Percentiles rank a stretch among this genome's conserved stretches.
Evolutionary conservation across 2,113 vertebrate genomes (phyloP).

Genomic region (Struthio camelus): DNA sequence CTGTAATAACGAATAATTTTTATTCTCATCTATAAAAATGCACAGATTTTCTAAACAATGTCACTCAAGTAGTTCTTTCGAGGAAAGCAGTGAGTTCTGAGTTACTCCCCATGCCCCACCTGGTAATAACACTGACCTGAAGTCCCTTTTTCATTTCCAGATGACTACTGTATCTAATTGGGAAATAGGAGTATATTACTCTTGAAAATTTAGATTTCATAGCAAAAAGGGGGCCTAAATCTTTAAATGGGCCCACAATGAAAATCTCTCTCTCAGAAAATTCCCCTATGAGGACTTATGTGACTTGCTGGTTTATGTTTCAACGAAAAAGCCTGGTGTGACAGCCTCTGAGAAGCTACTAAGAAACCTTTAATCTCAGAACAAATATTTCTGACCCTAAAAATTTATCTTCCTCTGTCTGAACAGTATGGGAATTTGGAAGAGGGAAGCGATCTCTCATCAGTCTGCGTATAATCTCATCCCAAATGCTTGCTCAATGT

Average conservation of each 20-base stretch:
- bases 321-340: background rate
- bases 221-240: background rate
- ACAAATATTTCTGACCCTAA: background rate
- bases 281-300: fast-evolving
- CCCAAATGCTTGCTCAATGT: background rate
- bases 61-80: background rate
- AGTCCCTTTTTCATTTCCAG: background rate
- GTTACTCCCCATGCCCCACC: background rate
- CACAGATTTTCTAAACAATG: background rate
- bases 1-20: background rate
- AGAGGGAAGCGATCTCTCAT: background rate
- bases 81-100: background rate
- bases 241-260: background rate
- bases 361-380: background rate
- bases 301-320: background rate
- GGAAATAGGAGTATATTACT: background rate
- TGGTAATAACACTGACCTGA: background rate
- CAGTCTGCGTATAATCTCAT: background rate
- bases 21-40: background rate
- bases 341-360: background rate
- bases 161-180: background rate
- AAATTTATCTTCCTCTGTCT: background rate
- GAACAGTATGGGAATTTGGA: background rate
- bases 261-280: background rate
- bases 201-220: background rate